Percentiles rank a stretch among this genome's conserved stretches.
Evolutionary conservation across 2,888 invertebrate species (phyloP).

Genomic region (Drosophila koepferae): DNA sequence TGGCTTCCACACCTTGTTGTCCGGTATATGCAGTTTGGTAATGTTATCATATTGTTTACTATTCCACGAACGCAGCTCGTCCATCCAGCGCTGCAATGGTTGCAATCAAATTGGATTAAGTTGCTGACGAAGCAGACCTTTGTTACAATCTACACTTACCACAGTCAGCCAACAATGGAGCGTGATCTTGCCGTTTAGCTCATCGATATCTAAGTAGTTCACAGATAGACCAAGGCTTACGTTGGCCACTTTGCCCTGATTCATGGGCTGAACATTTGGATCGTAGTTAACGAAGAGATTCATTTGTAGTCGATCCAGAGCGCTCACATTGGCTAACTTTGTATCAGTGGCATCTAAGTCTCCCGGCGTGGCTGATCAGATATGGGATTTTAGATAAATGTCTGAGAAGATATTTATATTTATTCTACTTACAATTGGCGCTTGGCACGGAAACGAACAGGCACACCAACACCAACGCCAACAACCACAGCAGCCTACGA

Average conservation of each 20-base stretch:
- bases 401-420: neutral
- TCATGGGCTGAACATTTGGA: slow-evolving; percentile 80
- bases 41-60: slow-evolving; percentile 88
- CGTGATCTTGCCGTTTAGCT: slow-evolving; percentile 87
- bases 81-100: slow-evolving; percentile 89
- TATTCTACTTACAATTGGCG: slow-evolving; percentile 64
- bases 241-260: slow-evolving; percentile 73
- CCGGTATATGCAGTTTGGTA: slow-evolving; percentile 87
- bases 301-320: slow-evolving; percentile 68
- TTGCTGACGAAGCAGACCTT: neutral
- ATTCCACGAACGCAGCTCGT: slow-evolving; percentile 91
- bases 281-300: slow-evolving; percentile 86
- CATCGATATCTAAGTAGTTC: slow-evolving; percentile 89
- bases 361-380: slow-evolving; percentile 22
- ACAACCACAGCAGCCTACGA: slow-evolving; percentile 44
- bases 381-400: neutral
- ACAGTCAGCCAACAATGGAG: slow-evolving; percentile 88
- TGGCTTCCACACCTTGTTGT: slow-evolving; percentile 92
- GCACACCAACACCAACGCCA: slow-evolving; percentile 42
- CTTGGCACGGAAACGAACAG: slow-evolving; percentile 67
- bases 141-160: slow-evolving; percentile 85
- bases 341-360: slow-evolving; percentile 4
- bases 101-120: neutral
- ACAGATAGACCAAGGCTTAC: slow-evolving; percentile 86
- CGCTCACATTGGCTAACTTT: slow-evolving; percentile 57